A percentile compares a stretch with the other conserved stretches of the same genome.
Conservation (phyloP, 1,140 invertebrate species). For the Pogonognathellus flavescens region DNA sequence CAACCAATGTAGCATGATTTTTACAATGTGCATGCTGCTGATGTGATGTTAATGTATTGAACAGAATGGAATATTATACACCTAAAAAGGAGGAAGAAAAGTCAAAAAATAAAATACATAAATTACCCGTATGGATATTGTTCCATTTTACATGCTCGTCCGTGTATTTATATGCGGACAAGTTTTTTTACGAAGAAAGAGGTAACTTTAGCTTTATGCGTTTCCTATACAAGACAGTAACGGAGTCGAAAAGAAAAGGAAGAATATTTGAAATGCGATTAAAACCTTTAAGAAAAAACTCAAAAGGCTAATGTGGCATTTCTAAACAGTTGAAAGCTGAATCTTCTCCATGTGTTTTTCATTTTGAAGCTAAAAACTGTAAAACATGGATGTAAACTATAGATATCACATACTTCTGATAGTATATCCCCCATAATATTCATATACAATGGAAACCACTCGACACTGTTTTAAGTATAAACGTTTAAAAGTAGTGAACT, state of each 20-base stretch:
- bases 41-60: neutral
- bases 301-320: conserved; percentile 38
- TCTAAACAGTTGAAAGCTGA: conserved; percentile 25
- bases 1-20: neutral
- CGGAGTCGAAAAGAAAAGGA: neutral
- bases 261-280: conserved; percentile 31
- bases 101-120: conserved; percentile 11
- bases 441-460: neutral
- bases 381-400: neutral
- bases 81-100: neutral
- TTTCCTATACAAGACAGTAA: neutral
- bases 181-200: conserved; percentile 27
- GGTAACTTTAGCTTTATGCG: conserved; percentile 15
- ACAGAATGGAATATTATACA: neutral
- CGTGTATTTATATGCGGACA: conserved; percentile 22
- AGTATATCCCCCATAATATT: too few species aligned
- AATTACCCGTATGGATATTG: neutral
- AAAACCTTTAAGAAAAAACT: conserved; percentile 16
- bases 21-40: neutral
- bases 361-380: conserved; percentile 13
- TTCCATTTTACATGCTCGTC: neutral
- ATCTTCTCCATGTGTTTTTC: conserved; percentile 35
- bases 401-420: neutral
- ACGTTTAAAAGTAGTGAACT: neutral
- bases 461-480: neutral